Base-by-base conservation (phyloP, 2,888 invertebrate genomes). In the Cyclophora punctaria region DNA sequence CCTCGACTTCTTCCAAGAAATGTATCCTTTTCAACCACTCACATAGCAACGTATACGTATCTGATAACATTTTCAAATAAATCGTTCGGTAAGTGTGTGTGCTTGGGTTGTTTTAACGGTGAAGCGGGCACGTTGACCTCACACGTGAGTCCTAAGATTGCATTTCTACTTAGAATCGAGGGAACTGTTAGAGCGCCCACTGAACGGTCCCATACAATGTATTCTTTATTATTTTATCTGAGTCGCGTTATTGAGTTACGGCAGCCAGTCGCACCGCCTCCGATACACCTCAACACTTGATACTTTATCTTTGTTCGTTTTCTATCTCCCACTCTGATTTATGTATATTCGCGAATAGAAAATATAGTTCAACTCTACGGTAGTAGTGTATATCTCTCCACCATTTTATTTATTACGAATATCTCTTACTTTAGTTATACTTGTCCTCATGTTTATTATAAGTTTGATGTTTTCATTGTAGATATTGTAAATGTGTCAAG, bases 1-100 rank as follows among this genome's bases (percentile, higher is more conserved):
- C 90, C 93, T 98, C 89, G 98, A 98, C 91, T 98, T 98, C 92
- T 99, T 99, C 92, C 98, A 98, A 91, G 99, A 99, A 95, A 98
- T 99, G 98, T 99, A 97, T 95, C 95, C 95, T 96, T 95, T 94
- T 80, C 56, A 62, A 57, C 51, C 5, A 37, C 37, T 37, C 37
- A 5, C 37, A 5, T 37, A 37, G 5, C 37, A 5, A 37, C 37
- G 37, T 56, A 58, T 37, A 37, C 37, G 37, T 56, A 58, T 42
- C 50, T 58, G 51, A 56, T 57, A 58, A 58, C 55, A 58, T 60
- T 54, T 59, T 62, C 55, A 59, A 64, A 65, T 68, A 62, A 61
- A 58, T 54, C 55, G 59, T 62, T 63, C 60, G 56, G 67, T 61
- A 61, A 67, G 64, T 58, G 58, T 62, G 58, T 62, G 58, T 63